phyloP scores from a whole-genome alignment of 2,113 vertebrate genomes.

The Embiotoca jacksoni region DNA sequence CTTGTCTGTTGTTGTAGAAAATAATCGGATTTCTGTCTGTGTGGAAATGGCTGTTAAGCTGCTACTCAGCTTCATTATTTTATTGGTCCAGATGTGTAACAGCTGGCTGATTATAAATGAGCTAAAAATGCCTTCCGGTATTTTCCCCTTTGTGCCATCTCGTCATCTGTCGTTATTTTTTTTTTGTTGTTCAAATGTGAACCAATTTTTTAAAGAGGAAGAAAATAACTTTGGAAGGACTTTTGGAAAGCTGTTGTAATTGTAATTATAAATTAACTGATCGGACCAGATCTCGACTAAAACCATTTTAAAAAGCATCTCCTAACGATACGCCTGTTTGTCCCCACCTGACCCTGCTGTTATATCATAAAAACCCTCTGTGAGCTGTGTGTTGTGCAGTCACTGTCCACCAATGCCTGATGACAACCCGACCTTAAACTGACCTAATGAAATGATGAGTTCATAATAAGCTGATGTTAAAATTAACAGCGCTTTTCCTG shows the following conservation, averaged over 20 bases:
- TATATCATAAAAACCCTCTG: conserved; percentile 3
- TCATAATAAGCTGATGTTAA: conserved; percentile 31
- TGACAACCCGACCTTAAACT: conserved; percentile 22
- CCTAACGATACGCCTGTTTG: neutral
- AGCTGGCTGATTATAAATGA: conserved; percentile 21
- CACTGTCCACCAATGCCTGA: neutral
- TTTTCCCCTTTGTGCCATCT: neutral
- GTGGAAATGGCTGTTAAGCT: conserved; percentile 24
- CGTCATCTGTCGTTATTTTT: too few species aligned
- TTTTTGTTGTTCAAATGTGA: neutral
- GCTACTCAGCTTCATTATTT: conserved; percentile 30
- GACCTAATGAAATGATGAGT: conserved; percentile 58
- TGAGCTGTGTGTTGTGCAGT: neutral
- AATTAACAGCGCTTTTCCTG: conserved; percentile 55
- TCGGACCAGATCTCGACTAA: neutral
- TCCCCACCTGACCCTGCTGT: neutral
- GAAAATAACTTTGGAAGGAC: neutral
- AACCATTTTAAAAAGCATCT: conserved; percentile 9
- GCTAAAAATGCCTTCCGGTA: neutral
- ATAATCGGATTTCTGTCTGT: conserved; percentile 19
- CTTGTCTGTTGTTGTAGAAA: conserved; percentile 26
- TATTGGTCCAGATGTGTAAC: conserved; percentile 37
- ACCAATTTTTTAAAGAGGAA: neutral
- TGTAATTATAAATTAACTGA: conserved; percentile 11
- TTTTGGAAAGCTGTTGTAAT: conserved; percentile 1